Evolutionary conservation across 1,140 invertebrate genomes (phyloP), one percentile per base, ranked within the genome.

Genomic region (Nephila pilipes): DNA sequence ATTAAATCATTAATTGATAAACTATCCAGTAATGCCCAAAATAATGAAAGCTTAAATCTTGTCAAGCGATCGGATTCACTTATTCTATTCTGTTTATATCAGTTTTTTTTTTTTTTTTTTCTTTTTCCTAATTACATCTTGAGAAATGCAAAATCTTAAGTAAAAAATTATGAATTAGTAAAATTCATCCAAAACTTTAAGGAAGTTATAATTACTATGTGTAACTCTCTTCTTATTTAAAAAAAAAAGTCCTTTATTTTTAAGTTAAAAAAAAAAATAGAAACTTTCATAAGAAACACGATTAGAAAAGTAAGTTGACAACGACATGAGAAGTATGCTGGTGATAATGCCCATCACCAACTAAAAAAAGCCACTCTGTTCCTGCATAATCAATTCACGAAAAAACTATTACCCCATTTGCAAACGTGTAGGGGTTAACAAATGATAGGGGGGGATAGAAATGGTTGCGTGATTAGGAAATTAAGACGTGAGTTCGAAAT

Each of bases 401-500:
- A 87, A 87, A 87, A 87, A 87, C 38, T 55, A 54, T 81, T 81
- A 81, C 55, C 85, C 25, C 65, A 87, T 75, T 87, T 75, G 60
- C 12, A 75, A 75, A 88, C 20, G 60, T 54, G 38, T 4, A 32
- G 88, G 46, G 32, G 18, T 29, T 60, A 79, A 58, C 85, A 87
- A 93, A 93, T 87, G 63, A 79, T 57, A 5, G 25, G 32, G 29
- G n/a, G 87, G 65, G 46, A 6, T 20, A 54, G 58, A 36, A 29
- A 85, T 36, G 54, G 60, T 93, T 93, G 91, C 91, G 91, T 93
- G 91, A 93, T 87, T 85, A 79, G 91, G 57, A 93, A 93, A 93
- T 93, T 93, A 93, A 93, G 91, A 93, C 81, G 91, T 93, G 83
- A 93, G 91, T 46, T 87, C 81, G 65, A 29, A 87, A 79, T 63